Evolutionary conservation across 2,113 vertebrate genomes (phyloP).

Genomic region (Entomyzon cyanotis): DNA sequence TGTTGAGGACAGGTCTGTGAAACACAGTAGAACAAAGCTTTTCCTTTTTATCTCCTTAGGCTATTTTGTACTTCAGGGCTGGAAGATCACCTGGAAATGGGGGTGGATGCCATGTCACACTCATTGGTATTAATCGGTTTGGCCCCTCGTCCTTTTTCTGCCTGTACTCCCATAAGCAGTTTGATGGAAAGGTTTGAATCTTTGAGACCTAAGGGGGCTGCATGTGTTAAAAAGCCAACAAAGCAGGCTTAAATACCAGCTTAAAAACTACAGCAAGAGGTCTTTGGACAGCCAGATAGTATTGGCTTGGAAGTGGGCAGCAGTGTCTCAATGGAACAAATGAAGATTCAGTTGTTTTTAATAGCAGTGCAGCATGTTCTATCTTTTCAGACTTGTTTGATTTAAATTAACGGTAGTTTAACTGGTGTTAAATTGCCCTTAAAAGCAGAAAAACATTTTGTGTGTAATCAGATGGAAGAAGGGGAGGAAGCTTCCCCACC

Average conservation of each 20-base stretch:
- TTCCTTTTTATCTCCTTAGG: background rate
- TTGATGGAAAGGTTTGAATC: background rate
- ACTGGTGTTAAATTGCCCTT: slow-evolving; percentile 49
- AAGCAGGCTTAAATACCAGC: background rate
- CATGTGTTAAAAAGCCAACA: background rate
- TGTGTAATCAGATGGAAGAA: background rate
- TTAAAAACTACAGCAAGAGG: background rate
- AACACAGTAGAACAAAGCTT: background rate
- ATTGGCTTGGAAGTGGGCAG: background rate
- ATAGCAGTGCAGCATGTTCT: background rate
- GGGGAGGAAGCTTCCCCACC: background rate
- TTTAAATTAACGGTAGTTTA: slow-evolving; percentile 42
- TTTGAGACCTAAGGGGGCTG: background rate
- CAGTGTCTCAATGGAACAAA: background rate
- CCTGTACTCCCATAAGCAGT: background rate
- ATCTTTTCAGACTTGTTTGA: background rate
- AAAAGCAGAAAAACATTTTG: slow-evolving; percentile 14
- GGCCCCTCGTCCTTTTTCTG: background rate
- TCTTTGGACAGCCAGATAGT: background rate
- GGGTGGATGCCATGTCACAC: background rate
- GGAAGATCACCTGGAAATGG: background rate
- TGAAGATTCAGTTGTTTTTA: slow-evolving; percentile 28
- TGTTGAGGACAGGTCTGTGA: background rate
- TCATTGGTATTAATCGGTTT: background rate
- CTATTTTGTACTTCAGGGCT: background rate